Base-by-base conservation (phyloP, 2,797 vertebrate species). In the Melanotaenia maccullochi region DNA sequence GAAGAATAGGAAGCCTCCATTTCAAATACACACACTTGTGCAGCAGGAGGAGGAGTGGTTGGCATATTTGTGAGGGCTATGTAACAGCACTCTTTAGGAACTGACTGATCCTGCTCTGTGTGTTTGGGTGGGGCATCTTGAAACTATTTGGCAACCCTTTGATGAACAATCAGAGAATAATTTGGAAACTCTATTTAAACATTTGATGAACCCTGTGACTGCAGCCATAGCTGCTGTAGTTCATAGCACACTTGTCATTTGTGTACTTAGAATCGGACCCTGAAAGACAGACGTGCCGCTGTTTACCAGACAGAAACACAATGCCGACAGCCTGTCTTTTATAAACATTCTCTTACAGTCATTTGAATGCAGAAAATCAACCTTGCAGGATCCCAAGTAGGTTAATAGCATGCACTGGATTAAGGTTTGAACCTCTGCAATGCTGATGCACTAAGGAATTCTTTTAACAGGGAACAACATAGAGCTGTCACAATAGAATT, bases 341-440 rank as follows among this genome's bases (percentile, higher is more conserved):
- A 28, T 60, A 47, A 71, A 54, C 47, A 58, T 54, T 78, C 54
- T 75, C 35, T 83, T 38, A 47, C 70, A 32, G 62, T 84, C 71
- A 79, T 82, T 67, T 86, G 65, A 87, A 83, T 82, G 57, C 60
- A 59, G 66, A 49, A 74, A 84, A 82, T 87, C 75, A 79, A 72
- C 78, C 81, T 82, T 82, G 78, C 79, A 69, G 75, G 64, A 79
- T 82, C 85, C 85, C 85, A 91, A 90, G 89, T 91, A 89, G 89
- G 89, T 87, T 90, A 91, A 92, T 87, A 84, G 75, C 83, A 91
- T 93, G 84, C 84, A 78, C 57, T 82, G 79, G 88, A 91, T 86
- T 89, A 84, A 82, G 82, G 82, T 90, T 89, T 86, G 81, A 84
- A 81, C 73, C 63, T 76, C 75, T 35, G 68, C 60, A 63, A 52